phyloP scores from a whole-genome alignment of 2,888 invertebrate genomes.

The Scotopteryx bipunctaria region DNA sequence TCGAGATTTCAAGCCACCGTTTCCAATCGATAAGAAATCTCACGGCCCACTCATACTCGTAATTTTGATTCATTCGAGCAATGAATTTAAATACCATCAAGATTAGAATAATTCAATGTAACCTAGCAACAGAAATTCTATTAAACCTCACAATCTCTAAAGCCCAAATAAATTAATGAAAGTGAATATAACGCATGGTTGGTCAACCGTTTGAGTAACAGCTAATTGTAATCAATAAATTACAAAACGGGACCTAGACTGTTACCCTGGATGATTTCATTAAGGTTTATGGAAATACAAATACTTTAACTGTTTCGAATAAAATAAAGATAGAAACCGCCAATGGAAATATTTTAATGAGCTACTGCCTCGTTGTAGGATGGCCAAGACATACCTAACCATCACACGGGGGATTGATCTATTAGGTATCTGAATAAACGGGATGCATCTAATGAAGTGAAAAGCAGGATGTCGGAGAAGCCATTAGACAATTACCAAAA shows the following conservation, averaged over 20 bases:
- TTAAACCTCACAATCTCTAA: conserved; percentile 15
- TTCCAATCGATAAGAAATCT: conserved; percentile 17
- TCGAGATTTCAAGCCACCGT: neutral
- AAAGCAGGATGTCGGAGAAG: neutral
- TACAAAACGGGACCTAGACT: conserved; percentile 27
- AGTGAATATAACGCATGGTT: conserved; percentile 22
- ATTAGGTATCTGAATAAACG: neutral
- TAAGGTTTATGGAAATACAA: conserved; percentile 28
- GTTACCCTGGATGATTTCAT: conserved; percentile 15
- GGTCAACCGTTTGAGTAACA: conserved; percentile 16
- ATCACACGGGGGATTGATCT: neutral
- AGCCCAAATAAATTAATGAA: conserved; percentile 17
- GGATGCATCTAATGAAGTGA: neutral
- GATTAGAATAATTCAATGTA: conserved; percentile 18
- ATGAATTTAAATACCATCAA: conserved; percentile 18
- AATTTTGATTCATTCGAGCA: conserved; percentile 15
- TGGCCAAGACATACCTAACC: neutral
- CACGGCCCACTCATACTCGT: conserved; percentile 13
- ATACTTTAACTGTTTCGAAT: conserved; percentile 7
- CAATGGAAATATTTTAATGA: neutral
- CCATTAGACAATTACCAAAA: neutral
- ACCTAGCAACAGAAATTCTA: conserved; percentile 9
- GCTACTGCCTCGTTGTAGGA: neutral
- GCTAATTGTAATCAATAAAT: conserved; percentile 25
- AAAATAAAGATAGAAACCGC: neutral